Base-by-base conservation (phyloP, 1,140 invertebrate genomes). In the Ctenoplectra terminalis region DNA sequence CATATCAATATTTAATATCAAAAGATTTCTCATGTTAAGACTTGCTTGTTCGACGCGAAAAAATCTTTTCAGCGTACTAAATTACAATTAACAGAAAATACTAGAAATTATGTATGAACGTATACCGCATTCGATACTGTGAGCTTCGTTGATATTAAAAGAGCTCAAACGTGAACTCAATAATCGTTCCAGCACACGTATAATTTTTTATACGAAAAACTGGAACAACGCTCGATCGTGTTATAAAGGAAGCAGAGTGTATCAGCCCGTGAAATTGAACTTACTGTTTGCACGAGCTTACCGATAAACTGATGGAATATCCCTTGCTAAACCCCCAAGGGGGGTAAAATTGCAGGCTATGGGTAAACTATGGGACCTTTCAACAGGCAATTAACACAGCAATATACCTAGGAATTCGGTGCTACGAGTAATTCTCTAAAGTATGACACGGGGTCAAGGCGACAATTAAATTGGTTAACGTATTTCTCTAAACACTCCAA, bases 321-420 rank as follows among this genome's bases (percentile, higher is more conserved):
- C 66, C 66, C 75, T 78, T 78, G 75, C 75, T 71, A 58, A 78
- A 78, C 75, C 66, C 52, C 52, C 52, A 37, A 37, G 23, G 54
- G 75, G 26, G 56, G 46, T n/a, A n/a, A 48, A 73, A 78, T 50
- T 37, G 15, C 31, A 58, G 75, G 46, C 75, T 78, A 58, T 78
- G 43, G 56, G 52, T 23, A 71, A 70, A 78, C 75, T 78, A 78
- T 78, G 31, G 75, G 66, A 29, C 75, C 75, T 78, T 71, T 78
- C 75, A 71, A 78, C 75, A 78, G 66, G 75, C 75, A 78, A 78
- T 78, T 78, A 78, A 78, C 61, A 76, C 75, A 78, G 66, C 75
- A 71, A 48, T 78, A 48, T 71, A 78, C 52, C 66, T 78, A 78
- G 66, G 54, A 48, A 31, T 60, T 71, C 66, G 40, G 23, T 48